Evolutionary conservation across 53 echinoderm and acorn worm species (phyloP).

Genomic region (Actinopyga echinites): DNA sequence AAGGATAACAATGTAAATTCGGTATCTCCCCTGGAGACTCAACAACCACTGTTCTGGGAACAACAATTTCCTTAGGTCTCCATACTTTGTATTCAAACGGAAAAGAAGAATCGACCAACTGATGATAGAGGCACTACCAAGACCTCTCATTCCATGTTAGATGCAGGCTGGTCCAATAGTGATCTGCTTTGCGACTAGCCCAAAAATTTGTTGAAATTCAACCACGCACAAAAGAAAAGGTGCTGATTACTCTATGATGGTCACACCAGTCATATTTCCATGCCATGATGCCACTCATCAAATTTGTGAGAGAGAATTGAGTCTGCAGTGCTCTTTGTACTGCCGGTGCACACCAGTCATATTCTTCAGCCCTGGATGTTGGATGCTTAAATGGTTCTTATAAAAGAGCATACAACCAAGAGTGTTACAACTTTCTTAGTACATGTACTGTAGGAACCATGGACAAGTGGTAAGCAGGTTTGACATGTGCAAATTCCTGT

Average conservation of each 20-base stretch:
- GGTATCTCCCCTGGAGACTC: not conserved
- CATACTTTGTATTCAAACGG: not conserved
- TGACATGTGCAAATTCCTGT: constrained; percentile 27
- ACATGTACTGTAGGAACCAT: constrained; percentile 8
- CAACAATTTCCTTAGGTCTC: not conserved
- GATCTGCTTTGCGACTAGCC: constrained; percentile 25
- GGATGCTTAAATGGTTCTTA: constrained; percentile 45
- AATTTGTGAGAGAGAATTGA: constrained; percentile 19
- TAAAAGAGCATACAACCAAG: constrained; percentile 28
- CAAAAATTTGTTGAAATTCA: constrained; percentile 24
- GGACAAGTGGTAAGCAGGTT: not conserved
- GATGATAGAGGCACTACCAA: not conserved
- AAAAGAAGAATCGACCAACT: not conserved
- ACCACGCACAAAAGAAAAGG: not conserved
- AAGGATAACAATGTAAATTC: not conserved
- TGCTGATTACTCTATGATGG: constrained; percentile 41
- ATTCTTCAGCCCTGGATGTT: constrained; percentile 50
- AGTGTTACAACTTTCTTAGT: constrained; percentile 27
- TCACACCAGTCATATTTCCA: not conserved
- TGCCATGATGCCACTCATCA: constrained; percentile 31
- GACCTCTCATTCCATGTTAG: not conserved
- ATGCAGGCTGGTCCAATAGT: not conserved
- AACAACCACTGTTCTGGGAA: not conserved
- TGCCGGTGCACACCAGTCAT: too few species aligned
- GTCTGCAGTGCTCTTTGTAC: constrained; percentile 37